Percentiles rank a stretch among this genome's conserved stretches.
Conservation (phyloP, 2,888 invertebrate genomes). For the Pinctada fucata region DNA sequence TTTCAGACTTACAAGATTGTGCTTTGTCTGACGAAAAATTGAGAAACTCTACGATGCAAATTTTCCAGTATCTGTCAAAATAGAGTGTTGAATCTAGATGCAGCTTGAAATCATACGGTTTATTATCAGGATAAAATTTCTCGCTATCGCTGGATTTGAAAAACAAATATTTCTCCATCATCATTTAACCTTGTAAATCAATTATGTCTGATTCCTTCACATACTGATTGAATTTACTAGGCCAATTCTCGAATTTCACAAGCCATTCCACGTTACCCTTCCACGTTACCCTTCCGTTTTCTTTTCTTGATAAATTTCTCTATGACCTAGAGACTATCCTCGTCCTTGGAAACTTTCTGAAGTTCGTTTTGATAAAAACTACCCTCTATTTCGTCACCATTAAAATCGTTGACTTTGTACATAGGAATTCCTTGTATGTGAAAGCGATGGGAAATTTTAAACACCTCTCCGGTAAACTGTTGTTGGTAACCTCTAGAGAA, state of each 20-base stretch:
- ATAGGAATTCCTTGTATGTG: constrained; percentile 27
- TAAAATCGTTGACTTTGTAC: constrained; percentile 28
- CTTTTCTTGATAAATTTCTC: constrained; percentile 28
- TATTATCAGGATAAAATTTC: constrained; percentile 22
- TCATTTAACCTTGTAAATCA: too few species aligned
- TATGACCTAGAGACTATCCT: constrained; percentile 26
- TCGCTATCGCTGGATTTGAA: too few species aligned
- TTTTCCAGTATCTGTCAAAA: constrained; percentile 27
- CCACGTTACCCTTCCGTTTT: constrained; percentile 10
- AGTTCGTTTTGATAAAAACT: constrained; percentile 30
- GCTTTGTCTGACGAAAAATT: background rate
- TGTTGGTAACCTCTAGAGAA: constrained; percentile 26
- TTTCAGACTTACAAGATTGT: background rate
- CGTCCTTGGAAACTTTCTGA: constrained; percentile 29
- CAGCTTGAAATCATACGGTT: constrained; percentile 23
- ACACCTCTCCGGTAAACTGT: constrained; percentile 22
- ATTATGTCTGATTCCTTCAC: too few species aligned
- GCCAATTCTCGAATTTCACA: constrained; percentile 16
- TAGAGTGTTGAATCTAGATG: constrained; percentile 18
- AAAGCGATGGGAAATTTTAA: constrained; percentile 26
- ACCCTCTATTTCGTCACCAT: constrained; percentile 25
- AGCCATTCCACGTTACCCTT: constrained; percentile 20
- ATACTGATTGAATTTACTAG: too few species aligned
- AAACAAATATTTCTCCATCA: too few species aligned
- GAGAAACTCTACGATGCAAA: constrained; percentile 17